Evolutionary conservation across 2,797 vertebrate species (phyloP), one percentile per base, ranked within the genome.

Genomic region (Petrocephalus schoutedeni): DNA sequence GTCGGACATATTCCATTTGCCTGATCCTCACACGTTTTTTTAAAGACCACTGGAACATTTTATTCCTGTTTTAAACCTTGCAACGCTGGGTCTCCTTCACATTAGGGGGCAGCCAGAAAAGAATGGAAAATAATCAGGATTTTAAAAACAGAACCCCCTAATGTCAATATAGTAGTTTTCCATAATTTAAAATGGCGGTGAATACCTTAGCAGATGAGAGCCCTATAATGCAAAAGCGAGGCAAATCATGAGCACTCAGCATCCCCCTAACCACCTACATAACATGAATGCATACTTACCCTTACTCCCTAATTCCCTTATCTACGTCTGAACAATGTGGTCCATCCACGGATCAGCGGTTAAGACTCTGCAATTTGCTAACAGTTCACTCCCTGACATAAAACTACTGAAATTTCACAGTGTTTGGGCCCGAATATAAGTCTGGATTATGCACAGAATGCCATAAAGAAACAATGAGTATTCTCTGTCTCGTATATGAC

Each of bases 201-300:
- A 77, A 77, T 45, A 77, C 32, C 71, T 49, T 77, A 80, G 74
- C 74, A 80, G 74, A 80, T n/a, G 16, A 80, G 74, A 80, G 6
- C 28, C 64, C 64, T 12, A 32, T 67, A 67, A 67, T 32, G 36
- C 32, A 49, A n/a, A 80, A 9, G 8, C 1, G 74, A 4, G 41
- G 7, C 0, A 8, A 49, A 80, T 67, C 64, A 67, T 32, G 28
- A 67, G 32, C 64, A 32, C 10, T 67, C 23, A 36, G 64, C 4
- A 71, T 36, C 64, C 14, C 28, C 28, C 28, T 36, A 36, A 36
- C 28, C 64, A 71, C 64, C 36, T 19, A 80, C 41, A 80, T 49
- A 49, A 80, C 36, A 80, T 80, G 71, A 77, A 77, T 49, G 71
- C 45, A 80, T 49, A 80, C 74, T 77, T 8, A 49, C 71, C 71